phyloP scores from a whole-genome alignment of 1,140 invertebrate species.

The Drosophila grimshawi region DNA sequence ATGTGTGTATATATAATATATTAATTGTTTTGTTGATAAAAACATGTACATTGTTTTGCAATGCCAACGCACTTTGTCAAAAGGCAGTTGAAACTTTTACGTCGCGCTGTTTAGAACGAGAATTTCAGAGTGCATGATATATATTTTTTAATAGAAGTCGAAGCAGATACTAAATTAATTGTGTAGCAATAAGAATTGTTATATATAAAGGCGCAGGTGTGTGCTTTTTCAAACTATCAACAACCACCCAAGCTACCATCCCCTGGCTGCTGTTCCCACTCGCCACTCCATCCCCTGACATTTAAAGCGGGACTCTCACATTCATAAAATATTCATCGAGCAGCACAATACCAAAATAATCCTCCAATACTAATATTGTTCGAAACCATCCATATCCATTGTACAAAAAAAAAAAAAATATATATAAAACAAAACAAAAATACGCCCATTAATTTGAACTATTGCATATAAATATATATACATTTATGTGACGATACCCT shows the following conservation, averaged over 20 bases:
- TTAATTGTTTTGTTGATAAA: constrained; percentile 72
- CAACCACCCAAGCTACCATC: not conserved
- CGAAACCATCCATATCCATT: not conserved
- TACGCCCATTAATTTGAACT: constrained; percentile 19
- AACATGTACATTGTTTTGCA: constrained; percentile 30
- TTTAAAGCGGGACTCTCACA: not conserved
- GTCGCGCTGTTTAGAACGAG: constrained; percentile 54
- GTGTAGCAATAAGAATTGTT: not conserved
- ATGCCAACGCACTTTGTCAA: constrained; percentile 67
- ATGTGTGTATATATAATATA: constrained; percentile 12
- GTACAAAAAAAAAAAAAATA: not conserved
- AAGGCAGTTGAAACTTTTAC: constrained; percentile 59
- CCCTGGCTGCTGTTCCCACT: not conserved
- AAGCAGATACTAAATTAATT: no score
- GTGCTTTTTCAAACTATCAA: not conserved
- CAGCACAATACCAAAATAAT: not conserved
- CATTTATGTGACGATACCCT: not conserved
- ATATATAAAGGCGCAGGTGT: not conserved
- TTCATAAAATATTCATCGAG: constrained; percentile 2
- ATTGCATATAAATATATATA: constrained; percentile 9
- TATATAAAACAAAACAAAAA: no score
- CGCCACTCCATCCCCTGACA: not conserved
- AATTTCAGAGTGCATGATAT: not conserved
- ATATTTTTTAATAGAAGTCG: not conserved
- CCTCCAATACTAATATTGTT: not conserved